Base-by-base conservation (phyloP, 2,888 invertebrate species). In the Conomelus anceps region DNA sequence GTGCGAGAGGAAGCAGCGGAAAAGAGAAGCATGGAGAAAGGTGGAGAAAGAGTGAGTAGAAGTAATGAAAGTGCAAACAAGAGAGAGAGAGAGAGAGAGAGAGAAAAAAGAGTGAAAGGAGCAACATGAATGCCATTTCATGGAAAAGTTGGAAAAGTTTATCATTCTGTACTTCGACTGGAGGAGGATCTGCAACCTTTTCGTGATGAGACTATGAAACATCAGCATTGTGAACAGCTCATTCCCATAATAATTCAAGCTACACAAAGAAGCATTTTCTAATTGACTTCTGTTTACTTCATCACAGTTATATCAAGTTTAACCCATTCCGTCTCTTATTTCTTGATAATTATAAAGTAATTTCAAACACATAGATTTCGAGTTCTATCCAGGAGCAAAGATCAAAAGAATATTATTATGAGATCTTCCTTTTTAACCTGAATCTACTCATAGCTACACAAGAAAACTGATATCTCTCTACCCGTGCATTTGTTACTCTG, bases 1-100 rank as follows among this genome's bases (percentile, higher is more conserved):
- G 88, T 84, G 84, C 26, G 89, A 89, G 22, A 85, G 87, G 22
- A n/a, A n/a, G n/a, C 85, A 88, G 89, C 63, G 89, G 23, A 86
- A 63, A 13, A 85, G 86, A 89, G 89, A 34, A 23, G 41, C 20
- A 84, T 6, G 9, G 22, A 85, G 89, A 86, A 3, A 84, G 11
- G 22, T 20, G 22, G 34, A 22, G 34, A 87, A 41, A 23, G 88
- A 20, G 22, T 22, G 86, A 86, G 86, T 20, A 13, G 13, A 23
- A 85, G 17, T 22, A 23, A 85, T 22, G 23, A n/a, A 85, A 23
- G 23, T 22, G 23, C 22, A 85, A 23, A 85, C 22, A 1, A 24
- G n/a, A 24, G 24, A 24, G 20, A 24, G 24, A 22, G 23, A 22
- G 3, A 20, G 86, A 24, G 11, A 17, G 17, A 22, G n/a, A 23